phyloP scores from a whole-genome alignment of 2,113 vertebrate genomes.

The Tachuris rubrigastra region DNA sequence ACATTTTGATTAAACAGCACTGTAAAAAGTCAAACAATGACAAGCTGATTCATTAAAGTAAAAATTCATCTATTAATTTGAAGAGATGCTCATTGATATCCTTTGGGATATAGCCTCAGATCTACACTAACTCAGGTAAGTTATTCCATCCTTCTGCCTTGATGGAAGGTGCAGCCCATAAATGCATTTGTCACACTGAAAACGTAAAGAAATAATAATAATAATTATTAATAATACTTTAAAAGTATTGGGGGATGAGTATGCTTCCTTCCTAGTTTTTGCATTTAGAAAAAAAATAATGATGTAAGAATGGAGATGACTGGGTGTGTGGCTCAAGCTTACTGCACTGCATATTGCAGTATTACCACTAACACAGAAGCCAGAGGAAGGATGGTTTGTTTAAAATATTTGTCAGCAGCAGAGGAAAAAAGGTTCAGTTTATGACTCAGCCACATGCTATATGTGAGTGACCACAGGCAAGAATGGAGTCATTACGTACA shows the following conservation, averaged over 20 bases:
- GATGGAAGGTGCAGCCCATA: background rate
- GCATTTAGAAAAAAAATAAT: background rate
- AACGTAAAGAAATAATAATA: background rate
- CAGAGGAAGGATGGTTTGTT: background rate
- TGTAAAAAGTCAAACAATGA: background rate
- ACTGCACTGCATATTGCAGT: background rate
- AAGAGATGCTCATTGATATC: background rate
- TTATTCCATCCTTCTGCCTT: background rate
- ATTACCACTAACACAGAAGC: background rate
- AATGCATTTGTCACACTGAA: background rate
- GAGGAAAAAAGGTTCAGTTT: background rate
- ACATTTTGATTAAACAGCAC: background rate
- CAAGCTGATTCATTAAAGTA: background rate
- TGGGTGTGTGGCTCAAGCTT: background rate
- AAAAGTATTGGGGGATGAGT: background rate
- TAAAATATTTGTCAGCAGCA: background rate
- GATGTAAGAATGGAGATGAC: background rate
- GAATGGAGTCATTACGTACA: background rate
- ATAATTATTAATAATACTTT: background rate
- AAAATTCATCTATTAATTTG: background rate
- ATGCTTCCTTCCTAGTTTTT: background rate
- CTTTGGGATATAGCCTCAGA: background rate
- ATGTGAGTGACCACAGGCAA: background rate
- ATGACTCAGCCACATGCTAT: background rate
- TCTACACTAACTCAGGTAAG: background rate